Conservation (phyloP, 1,140 invertebrate species). For the Cecropterus lyciades region DNA sequence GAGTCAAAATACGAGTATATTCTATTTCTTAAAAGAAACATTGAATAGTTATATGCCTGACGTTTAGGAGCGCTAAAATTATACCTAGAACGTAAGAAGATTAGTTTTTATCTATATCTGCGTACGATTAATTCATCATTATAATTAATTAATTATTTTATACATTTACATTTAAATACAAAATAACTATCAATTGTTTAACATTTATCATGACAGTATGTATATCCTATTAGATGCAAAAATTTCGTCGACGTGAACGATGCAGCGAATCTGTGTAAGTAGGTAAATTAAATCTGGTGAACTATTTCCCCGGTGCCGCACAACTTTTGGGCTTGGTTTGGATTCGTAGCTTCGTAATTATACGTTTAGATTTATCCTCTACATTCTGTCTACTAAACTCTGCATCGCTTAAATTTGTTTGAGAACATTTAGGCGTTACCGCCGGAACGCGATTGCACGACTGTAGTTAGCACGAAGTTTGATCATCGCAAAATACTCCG, state of each 20-base stretch:
- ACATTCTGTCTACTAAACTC: neutral
- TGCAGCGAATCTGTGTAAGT: neutral
- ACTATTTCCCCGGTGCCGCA: conserved; percentile 31
- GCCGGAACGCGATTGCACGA: neutral
- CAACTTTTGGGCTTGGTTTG: conserved; percentile 34
- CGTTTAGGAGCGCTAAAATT: too few relatives aligned
- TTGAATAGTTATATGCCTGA: too few relatives aligned
- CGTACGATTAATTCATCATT: too few relatives aligned
- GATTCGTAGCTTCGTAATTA: conserved; percentile 31
- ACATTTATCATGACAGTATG: too few relatives aligned
- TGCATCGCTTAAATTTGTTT: conserved; percentile 13
- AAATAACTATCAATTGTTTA: too few relatives aligned
- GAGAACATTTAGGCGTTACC: neutral
- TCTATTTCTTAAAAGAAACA: too few relatives aligned
- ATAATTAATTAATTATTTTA: too few relatives aligned
- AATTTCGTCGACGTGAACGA: too few relatives aligned
- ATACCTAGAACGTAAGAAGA: too few relatives aligned
- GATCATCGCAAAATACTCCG: neutral
- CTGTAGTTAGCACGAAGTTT: neutral
- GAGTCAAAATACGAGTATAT: too few relatives aligned
- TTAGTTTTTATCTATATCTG: too few relatives aligned
- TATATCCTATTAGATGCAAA: neutral
- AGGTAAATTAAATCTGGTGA: conserved; percentile 23
- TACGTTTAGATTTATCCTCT: conserved; percentile 17
- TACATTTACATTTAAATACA: too few relatives aligned